Percentiles rank a stretch among this genome's conserved stretches.
These are phyloP conservation scores for Astropecten irregularis DNA, from an alignment of 53 echinoderm and acorn worm genomes.

Conservation along the genomic window DNA sequence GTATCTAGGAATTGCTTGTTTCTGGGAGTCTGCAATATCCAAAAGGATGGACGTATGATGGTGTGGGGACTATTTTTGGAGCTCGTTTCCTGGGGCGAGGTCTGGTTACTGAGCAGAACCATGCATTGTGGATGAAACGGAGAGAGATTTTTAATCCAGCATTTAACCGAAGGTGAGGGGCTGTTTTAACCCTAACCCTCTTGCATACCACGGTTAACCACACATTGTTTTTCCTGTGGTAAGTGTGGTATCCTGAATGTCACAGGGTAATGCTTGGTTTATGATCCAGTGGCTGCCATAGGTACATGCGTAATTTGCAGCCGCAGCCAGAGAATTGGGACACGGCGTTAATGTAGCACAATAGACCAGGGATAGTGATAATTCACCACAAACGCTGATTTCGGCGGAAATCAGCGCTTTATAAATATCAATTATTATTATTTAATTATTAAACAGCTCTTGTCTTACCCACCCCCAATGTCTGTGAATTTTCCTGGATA, in stretches of 20 bases:
- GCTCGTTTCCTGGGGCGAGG: conserved; percentile 68
- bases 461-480: no score
- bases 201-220: neutral
- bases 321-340: no score
- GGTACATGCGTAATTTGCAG: no score
- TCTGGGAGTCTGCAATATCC: conserved; percentile 18
- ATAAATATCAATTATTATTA: no score
- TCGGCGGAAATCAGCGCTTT: no score
- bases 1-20: conserved; percentile 46
- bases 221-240: neutral
- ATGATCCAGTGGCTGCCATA: no score
- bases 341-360: neutral
- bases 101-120: conserved; percentile 57
- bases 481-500: no score
- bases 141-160: conserved; percentile 72
- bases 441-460: no score
- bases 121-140: conserved; percentile 38
- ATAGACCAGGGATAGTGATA: no score
- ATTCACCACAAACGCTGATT: no score
- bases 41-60: conserved; percentile 49
- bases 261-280: no score
- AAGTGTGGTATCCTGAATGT: no score
- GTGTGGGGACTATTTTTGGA: conserved; percentile 30
- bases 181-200: neutral
- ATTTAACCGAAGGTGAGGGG: conserved; percentile 66